Evolutionary conservation across 2,888 invertebrate species (phyloP).

Genomic region (Leptothorax acervorum): DNA sequence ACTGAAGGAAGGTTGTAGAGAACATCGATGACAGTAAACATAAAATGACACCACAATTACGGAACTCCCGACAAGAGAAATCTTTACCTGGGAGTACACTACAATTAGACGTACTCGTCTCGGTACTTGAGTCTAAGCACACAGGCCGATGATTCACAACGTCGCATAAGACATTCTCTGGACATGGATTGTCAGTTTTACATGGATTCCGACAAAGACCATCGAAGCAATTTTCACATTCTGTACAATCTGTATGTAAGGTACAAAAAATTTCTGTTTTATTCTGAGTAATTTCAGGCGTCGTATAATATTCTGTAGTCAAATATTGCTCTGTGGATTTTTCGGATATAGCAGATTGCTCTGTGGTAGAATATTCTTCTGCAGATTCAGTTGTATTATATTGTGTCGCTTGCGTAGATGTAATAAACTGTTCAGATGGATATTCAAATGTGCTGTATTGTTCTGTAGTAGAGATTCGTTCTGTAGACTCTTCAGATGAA

Average conservation of each 20-base stretch:
- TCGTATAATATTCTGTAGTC: conserved; percentile 35
- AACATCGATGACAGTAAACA: conserved; percentile 60
- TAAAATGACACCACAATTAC: conserved; percentile 72
- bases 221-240: conserved; percentile 86
- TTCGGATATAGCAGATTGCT: conserved; percentile 1
- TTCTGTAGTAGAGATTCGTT: conserved; percentile 8
- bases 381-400: conserved; percentile 13
- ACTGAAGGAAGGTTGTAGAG: conserved; percentile 64
- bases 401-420: conserved; percentile 24
- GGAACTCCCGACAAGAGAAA: conserved; percentile 70
- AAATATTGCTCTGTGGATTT: not conserved
- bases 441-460: conserved; percentile 16
- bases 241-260: conserved; percentile 84
- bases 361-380: conserved; percentile 19
- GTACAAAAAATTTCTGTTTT: conserved; percentile 71
- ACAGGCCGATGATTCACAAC: conserved; percentile 92
- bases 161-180: conserved; percentile 90
- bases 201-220: conserved; percentile 87
- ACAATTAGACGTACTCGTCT: conserved; percentile 86
- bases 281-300: conserved; percentile 18
- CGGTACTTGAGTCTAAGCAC: conserved; percentile 88
- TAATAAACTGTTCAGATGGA: not conserved
- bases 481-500: not conserved
- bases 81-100: conserved; percentile 88
- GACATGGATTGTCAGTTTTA: conserved; percentile 87